Percentiles rank a stretch among this genome's conserved stretches.
phyloP scores from a whole-genome alignment of 1,140 invertebrate species.

The Pseudomyrmex gracilis region DNA sequence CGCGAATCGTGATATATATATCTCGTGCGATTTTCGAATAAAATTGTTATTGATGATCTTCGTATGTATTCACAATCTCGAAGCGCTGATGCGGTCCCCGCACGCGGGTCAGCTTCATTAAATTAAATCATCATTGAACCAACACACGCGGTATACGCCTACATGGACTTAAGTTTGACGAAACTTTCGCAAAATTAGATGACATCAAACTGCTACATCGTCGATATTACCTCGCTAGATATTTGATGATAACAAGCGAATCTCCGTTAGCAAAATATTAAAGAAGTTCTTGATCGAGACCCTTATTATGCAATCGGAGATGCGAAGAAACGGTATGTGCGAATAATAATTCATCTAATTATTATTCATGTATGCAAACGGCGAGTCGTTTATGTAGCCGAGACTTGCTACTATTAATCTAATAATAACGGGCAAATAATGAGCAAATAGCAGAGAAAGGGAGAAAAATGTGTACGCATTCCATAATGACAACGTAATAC shows the following conservation, averaged over 20 bases:
- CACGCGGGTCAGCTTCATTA: constrained; percentile 59
- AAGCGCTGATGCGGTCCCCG: not conserved
- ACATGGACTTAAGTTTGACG: constrained; percentile 64
- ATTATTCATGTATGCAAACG: too few relatives aligned
- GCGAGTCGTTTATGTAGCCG: not conserved
- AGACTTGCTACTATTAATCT: not conserved
- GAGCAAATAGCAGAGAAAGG: too few relatives aligned
- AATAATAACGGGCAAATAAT: not conserved
- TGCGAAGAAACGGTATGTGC: not conserved
- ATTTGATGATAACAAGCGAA: constrained; percentile 9
- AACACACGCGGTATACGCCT: constrained; percentile 1
- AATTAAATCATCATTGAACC: constrained; percentile 72
- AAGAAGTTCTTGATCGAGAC: not conserved
- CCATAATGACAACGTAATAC: not conserved
- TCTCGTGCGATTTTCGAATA: not conserved
- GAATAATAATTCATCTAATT: not conserved
- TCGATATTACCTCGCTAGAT: constrained; percentile 14
- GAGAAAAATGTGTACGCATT: not conserved
- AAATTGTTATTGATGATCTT: not conserved
- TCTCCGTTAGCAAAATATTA: constrained; percentile 13
- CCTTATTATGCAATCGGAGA: not conserved
- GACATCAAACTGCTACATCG: constrained; percentile 37
- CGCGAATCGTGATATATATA: not conserved
- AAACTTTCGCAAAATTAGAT: constrained; percentile 70
- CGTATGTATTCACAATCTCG: constrained; percentile 66